Evolutionary conservation across 2,113 vertebrate genomes (phyloP).

Genomic region (Lipotes vexillifer): DNA sequence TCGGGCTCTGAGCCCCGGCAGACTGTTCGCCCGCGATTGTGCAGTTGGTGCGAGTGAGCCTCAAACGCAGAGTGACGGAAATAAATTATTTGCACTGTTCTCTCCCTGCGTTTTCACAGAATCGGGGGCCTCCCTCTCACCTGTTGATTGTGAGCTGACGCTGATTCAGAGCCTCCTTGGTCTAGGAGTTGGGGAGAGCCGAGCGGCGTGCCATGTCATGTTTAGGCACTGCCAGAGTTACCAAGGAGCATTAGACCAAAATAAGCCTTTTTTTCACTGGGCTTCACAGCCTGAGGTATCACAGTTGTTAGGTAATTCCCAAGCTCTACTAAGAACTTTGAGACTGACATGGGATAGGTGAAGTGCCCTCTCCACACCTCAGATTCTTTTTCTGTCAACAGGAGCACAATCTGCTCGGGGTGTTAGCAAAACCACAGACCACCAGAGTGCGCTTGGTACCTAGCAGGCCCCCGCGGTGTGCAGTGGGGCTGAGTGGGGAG

Average conservation of each 20-base stretch:
- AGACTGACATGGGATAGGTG: neutral
- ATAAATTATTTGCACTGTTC: too few relatives aligned
- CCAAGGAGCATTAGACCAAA: neutral
- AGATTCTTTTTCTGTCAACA: neutral
- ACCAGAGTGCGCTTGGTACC: neutral
- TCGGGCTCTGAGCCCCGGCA: rapidly evolving
- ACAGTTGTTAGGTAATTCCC: neutral
- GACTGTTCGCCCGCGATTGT: neutral
- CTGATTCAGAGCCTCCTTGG: neutral
- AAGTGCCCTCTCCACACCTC: neutral
- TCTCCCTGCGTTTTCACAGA: neutral
- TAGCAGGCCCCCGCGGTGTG: too few relatives aligned
- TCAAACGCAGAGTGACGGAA: neutral
- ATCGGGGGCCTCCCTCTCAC: neutral
- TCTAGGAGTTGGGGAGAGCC: neutral
- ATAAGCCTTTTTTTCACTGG: neutral
- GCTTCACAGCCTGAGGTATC: neutral
- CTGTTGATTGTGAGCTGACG: neutral
- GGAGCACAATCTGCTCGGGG: neutral
- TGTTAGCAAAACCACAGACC: neutral
- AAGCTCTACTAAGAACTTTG: neutral
- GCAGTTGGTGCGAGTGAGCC: neutral
- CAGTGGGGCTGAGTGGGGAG: too few relatives aligned
- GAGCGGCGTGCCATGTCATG: too few relatives aligned
- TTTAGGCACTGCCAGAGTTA: neutral